Evolutionary conservation across 2,888 invertebrate genomes (phyloP), one percentile per base, ranked within the genome.

Genomic region (Drosophila buzzatii): DNA sequence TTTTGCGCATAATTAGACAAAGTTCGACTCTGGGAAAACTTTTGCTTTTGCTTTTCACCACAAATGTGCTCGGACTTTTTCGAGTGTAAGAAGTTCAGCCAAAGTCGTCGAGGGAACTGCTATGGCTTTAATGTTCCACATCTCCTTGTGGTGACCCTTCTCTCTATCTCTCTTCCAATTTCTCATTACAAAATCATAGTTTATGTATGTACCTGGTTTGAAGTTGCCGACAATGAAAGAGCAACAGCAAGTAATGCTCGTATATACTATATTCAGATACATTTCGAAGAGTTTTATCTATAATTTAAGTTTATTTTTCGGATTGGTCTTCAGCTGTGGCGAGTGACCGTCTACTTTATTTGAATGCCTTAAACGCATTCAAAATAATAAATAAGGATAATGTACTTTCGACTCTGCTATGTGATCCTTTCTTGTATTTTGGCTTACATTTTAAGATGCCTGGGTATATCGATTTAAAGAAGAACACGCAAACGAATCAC

Each of bases 1-100:
- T 85, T 85, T 81, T 81, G 79, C 83, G 85, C 85, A 87, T 85
- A 85, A 85, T 85, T 85, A 86, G 85, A 87, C 77, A 83, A 86
- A 85, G 82, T 84, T 85, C 53, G 74, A 39, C 77, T 39, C 18
- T 53, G 56, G 52, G 31, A 58, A 78, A 84, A 82, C 51, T 76
- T 84, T 87, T 73, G 35, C 52, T 20, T 52, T 52, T 52, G 55
- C 57, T 39, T 55, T 81, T 61, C 31, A 53, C 72, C 82, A 59
- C 80, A 85, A 84, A 86, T 84, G 85, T 82, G 85, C 75, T 59
- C 71, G 58, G 59, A 51, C 53, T 62, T 69, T 66, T 49, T 27
- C 41, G 27, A 42, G 57, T 66, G n/a, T 27, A 35, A 52, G 33
- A 80, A 73, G 27, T 70, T 70, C 16, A 45, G 23, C 51, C 42